These are phyloP conservation scores for Papilio helenus DNA, from an alignment of 1,140 invertebrate species.

Conservation along the genomic window DNA sequence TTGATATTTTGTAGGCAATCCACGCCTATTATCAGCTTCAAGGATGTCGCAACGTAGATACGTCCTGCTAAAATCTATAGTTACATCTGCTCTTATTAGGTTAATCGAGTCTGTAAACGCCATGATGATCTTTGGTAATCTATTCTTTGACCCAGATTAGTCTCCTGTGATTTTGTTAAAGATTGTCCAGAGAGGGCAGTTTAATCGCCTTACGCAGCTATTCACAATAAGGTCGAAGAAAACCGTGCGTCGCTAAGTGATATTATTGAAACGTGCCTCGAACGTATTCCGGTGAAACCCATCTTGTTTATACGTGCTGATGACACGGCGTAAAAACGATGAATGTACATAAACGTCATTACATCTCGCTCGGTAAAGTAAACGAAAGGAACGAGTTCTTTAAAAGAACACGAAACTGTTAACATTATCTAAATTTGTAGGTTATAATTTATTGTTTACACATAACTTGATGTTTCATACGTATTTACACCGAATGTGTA, in stretches of 20 bases:
- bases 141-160: constrained; percentile 5
- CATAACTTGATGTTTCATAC: not conserved
- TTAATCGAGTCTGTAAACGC: too few species aligned
- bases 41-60: too few species aligned
- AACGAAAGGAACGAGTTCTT: not conserved
- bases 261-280: constrained; percentile 4
- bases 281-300: constrained; percentile 14
- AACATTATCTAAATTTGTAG: not conserved
- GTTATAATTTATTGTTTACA: constrained; percentile 10
- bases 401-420: not conserved
- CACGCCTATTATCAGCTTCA: not conserved
- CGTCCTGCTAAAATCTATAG: too few species aligned
- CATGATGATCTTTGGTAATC: not conserved
- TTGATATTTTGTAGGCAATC: too few species aligned
- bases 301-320: constrained; percentile 25
- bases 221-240: constrained; percentile 10
- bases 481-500: not conserved
- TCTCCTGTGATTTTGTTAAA: not conserved
- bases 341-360: constrained; percentile 14
- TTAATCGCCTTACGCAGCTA: constrained; percentile 11
- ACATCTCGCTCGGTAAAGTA: constrained; percentile 1
- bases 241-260: constrained; percentile 5
- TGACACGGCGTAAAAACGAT: not conserved
- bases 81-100: too few species aligned
- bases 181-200: not conserved